A percentile compares a stretch with the other conserved stretches of the same genome.
These are phyloP conservation scores for Gonioctena quinquepunctata DNA, from an alignment of 1,140 invertebrate species.

Conservation along the genomic window DNA sequence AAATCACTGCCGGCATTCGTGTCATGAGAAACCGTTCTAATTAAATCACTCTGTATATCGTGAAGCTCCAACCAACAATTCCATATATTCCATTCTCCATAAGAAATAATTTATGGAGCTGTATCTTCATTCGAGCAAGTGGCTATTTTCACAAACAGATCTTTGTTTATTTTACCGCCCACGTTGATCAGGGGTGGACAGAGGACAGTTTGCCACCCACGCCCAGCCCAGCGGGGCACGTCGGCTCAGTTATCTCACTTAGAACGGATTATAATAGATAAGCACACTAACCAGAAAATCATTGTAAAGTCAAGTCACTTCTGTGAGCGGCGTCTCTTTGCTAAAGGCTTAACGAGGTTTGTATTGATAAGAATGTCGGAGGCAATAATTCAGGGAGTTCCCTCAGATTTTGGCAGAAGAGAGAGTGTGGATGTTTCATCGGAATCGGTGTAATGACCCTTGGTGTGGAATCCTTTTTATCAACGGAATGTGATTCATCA, in stretches of 20 bases:
- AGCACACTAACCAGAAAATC: conserved; percentile 25
- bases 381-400: neutral
- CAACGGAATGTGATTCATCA: no score
- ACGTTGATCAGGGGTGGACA: neutral
- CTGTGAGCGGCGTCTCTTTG: conserved; percentile 18
- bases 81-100: no score
- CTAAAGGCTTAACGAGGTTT: neutral
- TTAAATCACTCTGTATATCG: no score
- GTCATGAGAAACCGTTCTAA: no score
- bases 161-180: neutral
- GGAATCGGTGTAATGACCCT: no score
- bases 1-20: no score
- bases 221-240: conserved; percentile 1
- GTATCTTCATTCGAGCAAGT: neutral
- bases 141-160: neutral
- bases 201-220: conserved; percentile 17
- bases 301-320: conserved; percentile 26
- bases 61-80: no score
- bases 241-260: conserved; percentile 20
- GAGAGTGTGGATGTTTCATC: no score
- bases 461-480: no score
- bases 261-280: conserved; percentile 24
- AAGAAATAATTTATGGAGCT: neutral
- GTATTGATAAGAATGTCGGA: conserved; percentile 6
- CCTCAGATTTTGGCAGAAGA: neutral